Conservation (phyloP, 2,888 invertebrate genomes). For the Limnephilus auricula region DNA sequence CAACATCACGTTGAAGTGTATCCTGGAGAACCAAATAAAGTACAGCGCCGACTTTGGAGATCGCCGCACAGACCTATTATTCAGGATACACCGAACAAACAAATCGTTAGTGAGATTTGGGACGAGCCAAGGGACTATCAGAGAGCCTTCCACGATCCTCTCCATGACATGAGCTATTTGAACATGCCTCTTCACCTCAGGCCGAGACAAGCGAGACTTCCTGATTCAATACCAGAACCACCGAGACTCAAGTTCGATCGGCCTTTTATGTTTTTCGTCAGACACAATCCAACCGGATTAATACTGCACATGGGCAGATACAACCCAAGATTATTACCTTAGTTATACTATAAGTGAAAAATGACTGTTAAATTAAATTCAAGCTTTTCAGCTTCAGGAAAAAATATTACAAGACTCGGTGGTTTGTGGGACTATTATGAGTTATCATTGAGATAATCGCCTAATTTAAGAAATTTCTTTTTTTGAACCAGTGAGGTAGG, state of each 20-base stretch:
- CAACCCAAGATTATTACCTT: conserved; percentile 89
- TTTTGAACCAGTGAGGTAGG: conserved; percentile 61
- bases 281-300: conserved; percentile 95
- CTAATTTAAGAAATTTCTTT: conserved; percentile 63
- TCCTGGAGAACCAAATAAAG: conserved; percentile 81
- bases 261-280: conserved; percentile 92
- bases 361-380: background rate
- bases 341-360: conserved; percentile 65
- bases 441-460: background rate
- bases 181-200: conserved; percentile 82
- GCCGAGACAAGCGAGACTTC: conserved; percentile 75
- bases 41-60: conserved; percentile 71
- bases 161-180: conserved; percentile 76
- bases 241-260: conserved; percentile 90
- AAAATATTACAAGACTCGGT: conserved; percentile 1
- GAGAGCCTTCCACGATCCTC: conserved; percentile 83
- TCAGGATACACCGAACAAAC: conserved; percentile 67
- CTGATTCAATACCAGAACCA: conserved; percentile 71
- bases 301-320: conserved; percentile 92
- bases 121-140: conserved; percentile 82
- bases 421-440: conserved; percentile 31
- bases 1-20: conserved; percentile 90
- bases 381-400: conserved; percentile 9
- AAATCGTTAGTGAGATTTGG: conserved; percentile 69
- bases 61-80: conserved; percentile 67